Percentiles rank a stretch among this genome's conserved stretches.
phyloP scores from a whole-genome alignment of 2,113 vertebrate species.

The Myodes glareolus region DNA sequence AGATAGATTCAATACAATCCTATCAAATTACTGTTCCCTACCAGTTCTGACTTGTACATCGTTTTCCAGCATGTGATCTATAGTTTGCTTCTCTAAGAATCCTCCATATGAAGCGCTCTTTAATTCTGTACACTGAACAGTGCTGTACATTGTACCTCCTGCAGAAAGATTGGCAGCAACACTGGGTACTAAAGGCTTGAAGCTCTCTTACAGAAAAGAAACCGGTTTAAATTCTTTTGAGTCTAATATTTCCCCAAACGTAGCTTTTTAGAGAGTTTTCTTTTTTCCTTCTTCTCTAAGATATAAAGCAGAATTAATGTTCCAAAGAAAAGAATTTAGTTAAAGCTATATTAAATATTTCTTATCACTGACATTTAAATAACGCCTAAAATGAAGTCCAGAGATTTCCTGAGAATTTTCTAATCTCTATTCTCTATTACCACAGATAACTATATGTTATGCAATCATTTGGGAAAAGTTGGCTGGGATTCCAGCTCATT shows the following conservation, averaged over 20 bases:
- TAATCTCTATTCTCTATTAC: conserved; percentile 54
- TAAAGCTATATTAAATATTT: conserved; percentile 74
- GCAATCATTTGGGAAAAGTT: conserved; percentile 55
- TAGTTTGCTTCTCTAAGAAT: conserved; percentile 38
- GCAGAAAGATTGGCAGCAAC: conserved; percentile 24
- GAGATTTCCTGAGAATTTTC: conserved; percentile 66
- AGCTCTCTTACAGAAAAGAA: conserved; percentile 45
- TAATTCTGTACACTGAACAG: not conserved
- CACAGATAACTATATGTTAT: conserved; percentile 56
- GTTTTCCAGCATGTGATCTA: conserved; percentile 49
- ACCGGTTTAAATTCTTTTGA: conserved; percentile 61
- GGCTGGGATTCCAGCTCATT: conserved; percentile 56
- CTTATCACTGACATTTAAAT: conserved; percentile 74
- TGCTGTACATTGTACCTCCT: not conserved
- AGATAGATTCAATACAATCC: conserved; percentile 24
- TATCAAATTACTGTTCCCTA: conserved; percentile 34
- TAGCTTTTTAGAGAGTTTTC: conserved; percentile 57
- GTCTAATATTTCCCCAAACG: conserved; percentile 53
- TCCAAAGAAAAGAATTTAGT: conserved; percentile 64
- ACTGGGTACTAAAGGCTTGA: conserved; percentile 47
- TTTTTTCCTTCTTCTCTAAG: conserved; percentile 3
- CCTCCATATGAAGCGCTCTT: not conserved
- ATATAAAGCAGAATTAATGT: conserved; percentile 72
- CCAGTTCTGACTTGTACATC: conserved; percentile 34
- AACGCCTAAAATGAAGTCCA: conserved; percentile 57